phyloP scores from a whole-genome alignment of 2,888 invertebrate species.

The Vanessa cardui region DNA sequence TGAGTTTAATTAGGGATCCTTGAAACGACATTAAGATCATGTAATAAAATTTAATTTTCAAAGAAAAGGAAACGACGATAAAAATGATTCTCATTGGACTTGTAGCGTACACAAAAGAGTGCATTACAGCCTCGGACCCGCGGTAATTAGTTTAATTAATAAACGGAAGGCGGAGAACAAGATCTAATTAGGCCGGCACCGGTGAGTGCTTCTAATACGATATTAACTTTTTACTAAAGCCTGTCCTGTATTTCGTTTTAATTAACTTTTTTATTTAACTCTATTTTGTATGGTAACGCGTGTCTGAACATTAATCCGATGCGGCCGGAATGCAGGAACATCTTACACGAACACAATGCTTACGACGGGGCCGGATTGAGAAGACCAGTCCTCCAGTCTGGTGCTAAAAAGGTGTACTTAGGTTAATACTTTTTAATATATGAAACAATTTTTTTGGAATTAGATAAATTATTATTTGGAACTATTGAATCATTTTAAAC shows the following conservation, averaged over 20 bases:
- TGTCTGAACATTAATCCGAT: too few relatives aligned
- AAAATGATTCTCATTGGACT: constrained; percentile 9
- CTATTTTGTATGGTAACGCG: too few relatives aligned
- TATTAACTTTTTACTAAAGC: neutral
- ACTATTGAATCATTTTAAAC: too few relatives aligned
- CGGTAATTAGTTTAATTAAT: constrained; percentile 40
- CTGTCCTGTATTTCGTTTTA: neutral
- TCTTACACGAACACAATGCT: too few relatives aligned
- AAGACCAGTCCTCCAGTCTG: too few relatives aligned
- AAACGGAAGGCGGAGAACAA: constrained; percentile 26
- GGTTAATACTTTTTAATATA: too few relatives aligned
- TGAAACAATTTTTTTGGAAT: too few relatives aligned
- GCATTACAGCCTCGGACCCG: constrained; percentile 34
- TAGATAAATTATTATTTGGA: too few relatives aligned
- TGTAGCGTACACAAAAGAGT: constrained; percentile 27
- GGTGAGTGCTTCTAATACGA: constrained; percentile 4
- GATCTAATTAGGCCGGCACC: constrained; percentile 20
- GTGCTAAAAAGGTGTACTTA: too few relatives aligned
- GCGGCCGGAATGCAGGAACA: too few relatives aligned
- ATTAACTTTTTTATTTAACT: neutral
- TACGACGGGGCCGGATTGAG: too few relatives aligned
- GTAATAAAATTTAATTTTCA: constrained; percentile 8
- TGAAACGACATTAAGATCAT: constrained; percentile 3
- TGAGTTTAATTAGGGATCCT: neutral
- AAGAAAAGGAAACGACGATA: constrained; percentile 19